Percentiles rank a stretch among this genome's conserved stretches.
phyloP scores from a whole-genome alignment of 92 coral and sea anemone genomes.

The Micromussa lordhowensis region DNA sequence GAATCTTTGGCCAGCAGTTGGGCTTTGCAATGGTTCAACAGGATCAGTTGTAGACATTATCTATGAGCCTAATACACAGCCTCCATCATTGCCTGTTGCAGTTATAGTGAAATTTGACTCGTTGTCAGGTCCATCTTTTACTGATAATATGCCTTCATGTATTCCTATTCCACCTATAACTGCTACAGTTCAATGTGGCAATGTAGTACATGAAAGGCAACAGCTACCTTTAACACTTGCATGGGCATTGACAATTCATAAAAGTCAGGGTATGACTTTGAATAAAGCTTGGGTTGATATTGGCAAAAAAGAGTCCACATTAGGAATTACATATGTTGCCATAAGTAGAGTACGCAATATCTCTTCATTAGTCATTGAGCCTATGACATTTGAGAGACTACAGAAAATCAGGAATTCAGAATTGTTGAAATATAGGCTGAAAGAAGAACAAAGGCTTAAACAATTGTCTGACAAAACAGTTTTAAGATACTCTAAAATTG shows the following conservation, averaged over 20 bases:
- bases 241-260: constrained; percentile 65
- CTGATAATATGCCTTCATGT: not conserved
- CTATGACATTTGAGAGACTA: not conserved
- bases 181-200: constrained; percentile 48
- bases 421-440: not conserved
- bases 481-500: constrained; percentile 50
- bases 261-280: constrained; percentile 66
- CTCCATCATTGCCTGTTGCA: constrained; percentile 56
- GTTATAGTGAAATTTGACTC: constrained; percentile 60
- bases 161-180: constrained; percentile 7
- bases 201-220: constrained; percentile 66
- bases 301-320: constrained; percentile 64
- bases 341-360: constrained; percentile 56
- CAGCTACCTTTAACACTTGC: constrained; percentile 71
- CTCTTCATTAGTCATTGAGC: too few species aligned
- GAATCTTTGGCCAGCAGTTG: constrained; percentile 66
- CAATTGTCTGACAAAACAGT: too few species aligned
- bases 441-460: not conserved
- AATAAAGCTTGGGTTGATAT: constrained; percentile 69
- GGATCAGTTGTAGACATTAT: constrained; percentile 54
- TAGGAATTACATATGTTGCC: constrained; percentile 71
- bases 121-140: constrained; percentile 20
- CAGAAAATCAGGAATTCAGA: too few species aligned
- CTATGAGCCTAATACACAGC: constrained; percentile 40
- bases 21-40: constrained; percentile 59